These are phyloP conservation scores for Paramuricea clavata DNA, from an alignment of 92 coral and sea anemone species.

Conservation along the genomic window DNA sequence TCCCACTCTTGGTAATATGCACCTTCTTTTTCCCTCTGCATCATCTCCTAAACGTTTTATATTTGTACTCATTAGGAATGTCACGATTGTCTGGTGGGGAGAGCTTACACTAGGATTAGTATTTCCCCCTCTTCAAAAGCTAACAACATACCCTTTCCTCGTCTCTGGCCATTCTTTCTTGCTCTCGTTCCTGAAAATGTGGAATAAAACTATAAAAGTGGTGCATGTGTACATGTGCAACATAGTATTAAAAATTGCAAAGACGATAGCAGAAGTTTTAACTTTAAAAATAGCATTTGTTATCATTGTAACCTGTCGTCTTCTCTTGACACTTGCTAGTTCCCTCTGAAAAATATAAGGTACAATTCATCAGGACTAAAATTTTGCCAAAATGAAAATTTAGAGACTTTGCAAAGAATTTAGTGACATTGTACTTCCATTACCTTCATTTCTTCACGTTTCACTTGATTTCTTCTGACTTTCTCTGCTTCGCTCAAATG, in stretches of 20 bases:
- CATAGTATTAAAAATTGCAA: too few species aligned
- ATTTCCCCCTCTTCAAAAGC: too few species aligned
- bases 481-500: conserved; percentile 85
- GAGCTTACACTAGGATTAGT: too few species aligned
- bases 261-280: too few species aligned
- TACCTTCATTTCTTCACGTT: conserved; percentile 92
- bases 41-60: conserved; percentile 74
- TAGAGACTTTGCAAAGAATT: not conserved
- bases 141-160: conserved; percentile 82
- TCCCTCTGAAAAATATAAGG: conserved; percentile 71
- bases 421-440: not conserved
- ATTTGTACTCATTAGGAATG: not conserved
- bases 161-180: conserved; percentile 87
- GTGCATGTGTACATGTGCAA: too few species aligned
- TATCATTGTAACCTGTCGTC: conserved; percentile 66
- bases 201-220: too few species aligned
- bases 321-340: conserved; percentile 86
- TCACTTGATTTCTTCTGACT: conserved; percentile 76
- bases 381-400: too few species aligned
- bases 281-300: too few species aligned
- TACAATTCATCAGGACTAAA: not conserved
- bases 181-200: conserved; percentile 84
- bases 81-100: too few species aligned
- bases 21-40: conserved; percentile 96
- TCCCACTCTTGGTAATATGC: conserved; percentile 95